phyloP scores from a whole-genome alignment of 2,888 invertebrate species.

The Choreutis nemorana region DNA sequence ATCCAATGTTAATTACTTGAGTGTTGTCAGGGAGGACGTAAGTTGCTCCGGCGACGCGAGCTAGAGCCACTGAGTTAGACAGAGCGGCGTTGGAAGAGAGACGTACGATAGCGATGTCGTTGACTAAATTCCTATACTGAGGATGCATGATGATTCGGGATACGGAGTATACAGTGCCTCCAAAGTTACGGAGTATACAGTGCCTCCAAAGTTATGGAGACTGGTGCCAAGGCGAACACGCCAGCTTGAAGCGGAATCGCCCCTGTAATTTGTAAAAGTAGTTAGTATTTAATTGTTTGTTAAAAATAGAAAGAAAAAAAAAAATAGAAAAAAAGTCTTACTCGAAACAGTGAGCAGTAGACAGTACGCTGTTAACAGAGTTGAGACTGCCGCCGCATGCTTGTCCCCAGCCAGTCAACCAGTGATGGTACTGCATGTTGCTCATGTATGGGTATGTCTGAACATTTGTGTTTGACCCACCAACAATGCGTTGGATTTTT shows the following conservation, averaged over 20 bases:
- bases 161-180: constrained; percentile 9
- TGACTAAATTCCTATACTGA: constrained; percentile 8
- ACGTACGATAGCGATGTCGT: constrained; percentile 12
- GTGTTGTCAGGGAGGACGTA: constrained; percentile 5
- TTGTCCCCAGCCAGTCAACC: constrained; percentile 3
- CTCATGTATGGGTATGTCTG: constrained; percentile 4
- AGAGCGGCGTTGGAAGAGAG: constrained; percentile 6
- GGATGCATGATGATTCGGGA: constrained; percentile 6
- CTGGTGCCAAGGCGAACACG: constrained; percentile 5
- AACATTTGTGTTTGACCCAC: constrained; percentile 4
- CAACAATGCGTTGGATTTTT: constrained; percentile 3
- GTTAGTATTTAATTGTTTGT: too few species aligned
- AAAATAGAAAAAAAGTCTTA: too few species aligned
- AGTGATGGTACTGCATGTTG: constrained; percentile 5
- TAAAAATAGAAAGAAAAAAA: too few species aligned
- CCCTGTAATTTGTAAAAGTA: too few species aligned
- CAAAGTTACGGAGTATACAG: too few species aligned
- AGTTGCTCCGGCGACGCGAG: constrained; percentile 2
- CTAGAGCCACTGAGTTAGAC: neutral
- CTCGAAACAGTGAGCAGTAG: constrained; percentile 6
- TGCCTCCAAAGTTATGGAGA: too few species aligned
- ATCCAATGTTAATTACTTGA: constrained; percentile 3
- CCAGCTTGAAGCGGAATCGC: constrained; percentile 1
- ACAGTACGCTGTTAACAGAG: constrained; percentile 3
- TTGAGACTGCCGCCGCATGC: constrained; percentile 5